phyloP scores from a whole-genome alignment of 2,797 vertebrate species.

The Pyrocephalus nanus region DNA sequence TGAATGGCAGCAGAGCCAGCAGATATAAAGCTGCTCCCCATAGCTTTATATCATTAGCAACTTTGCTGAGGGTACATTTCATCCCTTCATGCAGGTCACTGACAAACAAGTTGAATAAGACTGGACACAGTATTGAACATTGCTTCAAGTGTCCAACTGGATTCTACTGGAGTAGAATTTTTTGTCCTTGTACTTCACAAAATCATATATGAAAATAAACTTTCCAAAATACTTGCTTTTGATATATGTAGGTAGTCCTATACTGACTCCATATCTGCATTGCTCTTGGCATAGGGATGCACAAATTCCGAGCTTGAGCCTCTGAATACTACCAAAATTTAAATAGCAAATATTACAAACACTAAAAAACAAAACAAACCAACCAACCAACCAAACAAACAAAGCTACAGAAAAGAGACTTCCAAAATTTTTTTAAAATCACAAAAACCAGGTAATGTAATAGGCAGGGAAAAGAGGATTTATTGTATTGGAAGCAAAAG shows the following conservation, averaged over 20 bases:
- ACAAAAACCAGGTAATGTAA: background rate
- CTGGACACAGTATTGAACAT: background rate
- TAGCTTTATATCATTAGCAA: background rate
- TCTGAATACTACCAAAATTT: background rate
- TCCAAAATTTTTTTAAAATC: background rate
- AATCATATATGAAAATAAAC: background rate
- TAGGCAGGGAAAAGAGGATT: background rate
- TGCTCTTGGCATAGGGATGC: background rate
- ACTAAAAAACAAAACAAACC: no score
- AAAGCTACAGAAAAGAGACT: background rate
- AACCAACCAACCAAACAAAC: no score
- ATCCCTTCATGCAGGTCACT: rapidly evolving
- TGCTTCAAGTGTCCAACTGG: background rate
- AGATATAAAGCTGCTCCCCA: background rate
- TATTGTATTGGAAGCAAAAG: conserved; percentile 2
- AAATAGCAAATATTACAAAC: background rate
- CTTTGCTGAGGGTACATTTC: background rate
- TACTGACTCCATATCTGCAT: background rate
- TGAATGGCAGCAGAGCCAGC: background rate
- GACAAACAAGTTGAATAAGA: background rate
- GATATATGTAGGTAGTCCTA: background rate
- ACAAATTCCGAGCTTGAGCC: background rate
- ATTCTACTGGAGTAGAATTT: background rate
- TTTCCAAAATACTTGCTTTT: background rate
- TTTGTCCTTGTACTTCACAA: background rate